These are phyloP conservation scores for Drosophila meridiana DNA, from an alignment of 2,888 invertebrate species.

Conservation along the genomic window DNA sequence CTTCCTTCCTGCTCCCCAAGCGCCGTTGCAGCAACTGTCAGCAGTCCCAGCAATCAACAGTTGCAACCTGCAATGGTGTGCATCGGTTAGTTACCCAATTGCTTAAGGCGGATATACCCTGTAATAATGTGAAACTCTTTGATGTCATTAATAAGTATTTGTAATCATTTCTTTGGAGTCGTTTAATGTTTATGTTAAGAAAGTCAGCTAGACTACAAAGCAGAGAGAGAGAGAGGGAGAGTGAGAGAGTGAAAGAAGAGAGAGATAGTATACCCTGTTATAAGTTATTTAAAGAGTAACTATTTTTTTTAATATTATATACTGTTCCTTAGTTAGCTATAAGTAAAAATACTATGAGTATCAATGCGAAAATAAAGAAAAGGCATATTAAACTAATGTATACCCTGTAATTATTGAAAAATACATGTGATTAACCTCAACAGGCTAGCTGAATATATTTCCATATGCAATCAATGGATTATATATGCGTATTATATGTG, in stretches of 20 bases:
- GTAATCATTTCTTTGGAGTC: not conserved
- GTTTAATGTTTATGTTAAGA: not conserved
- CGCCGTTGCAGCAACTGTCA: not conserved
- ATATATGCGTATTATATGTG: not conserved
- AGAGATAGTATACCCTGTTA: not conserved
- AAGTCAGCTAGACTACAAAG: not conserved
- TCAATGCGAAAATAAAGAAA: not conserved
- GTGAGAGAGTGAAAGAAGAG: not conserved
- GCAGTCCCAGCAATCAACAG: not conserved
- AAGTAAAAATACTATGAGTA: not conserved
- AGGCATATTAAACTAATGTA: not conserved
- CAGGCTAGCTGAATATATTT: not conserved
- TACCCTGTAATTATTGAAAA: constrained; percentile 6
- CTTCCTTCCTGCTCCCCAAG: constrained; percentile 4
- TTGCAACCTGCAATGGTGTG: not conserved
- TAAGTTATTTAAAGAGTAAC: too few relatives aligned
- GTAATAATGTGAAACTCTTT: not conserved
- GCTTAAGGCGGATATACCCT: not conserved
- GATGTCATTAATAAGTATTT: not conserved
- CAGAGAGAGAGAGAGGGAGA: not conserved
- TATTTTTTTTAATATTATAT: not conserved
- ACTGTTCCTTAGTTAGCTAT: not conserved
- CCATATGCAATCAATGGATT: not conserved
- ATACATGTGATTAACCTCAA: not conserved
- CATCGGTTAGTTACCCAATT: not conserved